Conservation (phyloP, 2,113 vertebrate species). For the Brachyistius frenatus region DNA sequence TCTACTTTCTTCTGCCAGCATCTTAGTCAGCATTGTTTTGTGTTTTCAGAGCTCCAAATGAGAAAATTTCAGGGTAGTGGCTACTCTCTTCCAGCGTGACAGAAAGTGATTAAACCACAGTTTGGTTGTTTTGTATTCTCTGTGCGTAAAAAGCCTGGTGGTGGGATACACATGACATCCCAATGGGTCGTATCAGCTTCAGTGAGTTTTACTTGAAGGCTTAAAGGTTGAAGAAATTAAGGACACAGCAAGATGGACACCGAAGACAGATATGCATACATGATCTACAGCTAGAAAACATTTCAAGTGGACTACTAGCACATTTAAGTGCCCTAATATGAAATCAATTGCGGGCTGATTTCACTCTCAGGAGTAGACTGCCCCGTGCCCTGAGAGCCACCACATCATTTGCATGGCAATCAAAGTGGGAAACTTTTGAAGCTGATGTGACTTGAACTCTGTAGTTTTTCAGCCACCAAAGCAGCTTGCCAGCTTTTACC, state of each 20-base stretch:
- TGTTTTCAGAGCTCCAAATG: constrained; percentile 2
- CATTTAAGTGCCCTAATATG: not conserved
- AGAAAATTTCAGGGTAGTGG: constrained; percentile 2
- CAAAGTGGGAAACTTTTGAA: constrained; percentile 59
- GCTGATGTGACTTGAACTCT: constrained; percentile 46
- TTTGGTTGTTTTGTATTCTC: constrained; percentile 22
- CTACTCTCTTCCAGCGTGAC: constrained; percentile 6
- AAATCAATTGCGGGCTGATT: constrained; percentile 23
- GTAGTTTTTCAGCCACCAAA: constrained; percentile 57
- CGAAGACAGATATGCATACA: not conserved
- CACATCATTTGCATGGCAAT: constrained; percentile 43
- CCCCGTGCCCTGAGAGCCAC: constrained; percentile 5
- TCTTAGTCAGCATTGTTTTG: not conserved
- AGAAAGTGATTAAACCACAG: not conserved
- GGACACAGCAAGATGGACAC: not conserved
- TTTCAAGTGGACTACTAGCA: constrained; percentile 1
- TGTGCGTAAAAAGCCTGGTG: constrained; percentile 11
- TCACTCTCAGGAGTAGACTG: not conserved
- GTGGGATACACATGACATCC: not conserved
- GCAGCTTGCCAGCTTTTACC: constrained; percentile 60
- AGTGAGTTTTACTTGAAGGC: constrained; percentile 1
- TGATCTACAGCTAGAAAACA: not conserved
- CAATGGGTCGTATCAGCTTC: not conserved
- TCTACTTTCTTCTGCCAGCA: not conserved
- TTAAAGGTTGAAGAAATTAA: constrained; percentile 7